These are phyloP conservation scores for Eupithecia subfuscata DNA, from an alignment of 2,888 invertebrate genomes.

Conservation along the genomic window DNA sequence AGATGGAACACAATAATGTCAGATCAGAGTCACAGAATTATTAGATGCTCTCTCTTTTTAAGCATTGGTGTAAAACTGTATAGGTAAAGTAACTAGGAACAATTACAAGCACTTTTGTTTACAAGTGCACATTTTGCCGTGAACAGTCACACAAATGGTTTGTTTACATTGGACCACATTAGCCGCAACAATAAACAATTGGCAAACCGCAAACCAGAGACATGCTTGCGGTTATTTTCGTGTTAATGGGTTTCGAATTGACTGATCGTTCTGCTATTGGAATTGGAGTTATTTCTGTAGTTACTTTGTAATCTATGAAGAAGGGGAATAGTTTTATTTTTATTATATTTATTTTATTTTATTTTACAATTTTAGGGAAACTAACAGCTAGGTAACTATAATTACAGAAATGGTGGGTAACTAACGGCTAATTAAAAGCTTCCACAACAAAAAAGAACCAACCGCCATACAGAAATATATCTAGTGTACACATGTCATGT, in stretches of 20 bases:
- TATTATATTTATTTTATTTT: too few species aligned
- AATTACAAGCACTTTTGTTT: constrained; percentile 13
- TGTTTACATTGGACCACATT: constrained; percentile 42
- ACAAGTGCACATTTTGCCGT: constrained; percentile 31
- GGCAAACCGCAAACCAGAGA: constrained; percentile 36
- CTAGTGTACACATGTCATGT: too few species aligned
- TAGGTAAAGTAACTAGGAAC: background rate
- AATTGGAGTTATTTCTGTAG: background rate
- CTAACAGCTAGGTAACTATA: too few species aligned
- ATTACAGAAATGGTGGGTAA: too few species aligned
- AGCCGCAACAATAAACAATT: constrained; percentile 49
- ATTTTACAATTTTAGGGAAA: too few species aligned
- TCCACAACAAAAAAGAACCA: too few species aligned
- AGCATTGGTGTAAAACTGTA: background rate
- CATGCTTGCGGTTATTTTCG: constrained; percentile 36
- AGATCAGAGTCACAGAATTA: too few species aligned
- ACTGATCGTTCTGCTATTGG: constrained; percentile 11
- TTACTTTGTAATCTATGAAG: background rate
- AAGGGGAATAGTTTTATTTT: background rate
- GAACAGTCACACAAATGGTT: constrained; percentile 28
- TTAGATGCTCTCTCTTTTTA: background rate
- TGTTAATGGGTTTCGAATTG: constrained; percentile 22
- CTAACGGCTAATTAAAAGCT: too few species aligned
- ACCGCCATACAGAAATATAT: too few species aligned
- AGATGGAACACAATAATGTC: background rate